These are phyloP conservation scores for Melanotaenia nigrans DNA, from an alignment of 2,797 vertebrate species.

Conservation along the genomic window DNA sequence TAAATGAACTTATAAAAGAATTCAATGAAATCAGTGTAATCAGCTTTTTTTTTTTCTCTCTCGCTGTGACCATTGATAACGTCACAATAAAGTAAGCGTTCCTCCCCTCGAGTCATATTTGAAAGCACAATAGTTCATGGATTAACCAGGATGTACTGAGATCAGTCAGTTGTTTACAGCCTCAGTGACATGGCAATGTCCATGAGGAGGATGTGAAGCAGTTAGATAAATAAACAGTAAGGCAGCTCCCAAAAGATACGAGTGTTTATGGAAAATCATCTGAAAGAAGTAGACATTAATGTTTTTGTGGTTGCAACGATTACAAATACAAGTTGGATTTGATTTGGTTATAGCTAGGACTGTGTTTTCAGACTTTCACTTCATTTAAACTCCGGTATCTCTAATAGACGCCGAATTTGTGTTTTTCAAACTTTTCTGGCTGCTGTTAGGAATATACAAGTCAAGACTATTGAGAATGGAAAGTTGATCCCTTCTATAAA, in stretches of 20 bases:
- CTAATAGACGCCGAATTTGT: background rate
- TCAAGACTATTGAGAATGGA: background rate
- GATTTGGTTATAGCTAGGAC: background rate
- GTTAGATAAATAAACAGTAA: background rate
- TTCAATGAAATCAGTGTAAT: background rate
- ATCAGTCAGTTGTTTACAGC: background rate
- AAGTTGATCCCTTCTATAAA: constrained; percentile 26
- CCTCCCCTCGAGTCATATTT: no score
- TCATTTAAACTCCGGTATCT: background rate
- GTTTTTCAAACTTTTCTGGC: background rate
- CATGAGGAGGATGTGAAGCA: background rate
- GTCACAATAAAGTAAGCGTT: background rate
- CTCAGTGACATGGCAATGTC: background rate
- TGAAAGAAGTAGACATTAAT: background rate
- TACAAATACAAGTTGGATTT: background rate
- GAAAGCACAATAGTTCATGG: no score
- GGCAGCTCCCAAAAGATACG: background rate
- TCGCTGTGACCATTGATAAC: background rate
- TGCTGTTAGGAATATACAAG: background rate
- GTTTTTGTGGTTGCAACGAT: accelerated
- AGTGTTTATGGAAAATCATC: background rate
- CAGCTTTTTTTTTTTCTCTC: background rate
- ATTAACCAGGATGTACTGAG: background rate
- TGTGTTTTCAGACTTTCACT: background rate
- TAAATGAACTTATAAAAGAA: background rate